Evolutionary conservation across 2,888 invertebrate species (phyloP).

Genomic region (Rambutsinella grinnellia): DNA sequence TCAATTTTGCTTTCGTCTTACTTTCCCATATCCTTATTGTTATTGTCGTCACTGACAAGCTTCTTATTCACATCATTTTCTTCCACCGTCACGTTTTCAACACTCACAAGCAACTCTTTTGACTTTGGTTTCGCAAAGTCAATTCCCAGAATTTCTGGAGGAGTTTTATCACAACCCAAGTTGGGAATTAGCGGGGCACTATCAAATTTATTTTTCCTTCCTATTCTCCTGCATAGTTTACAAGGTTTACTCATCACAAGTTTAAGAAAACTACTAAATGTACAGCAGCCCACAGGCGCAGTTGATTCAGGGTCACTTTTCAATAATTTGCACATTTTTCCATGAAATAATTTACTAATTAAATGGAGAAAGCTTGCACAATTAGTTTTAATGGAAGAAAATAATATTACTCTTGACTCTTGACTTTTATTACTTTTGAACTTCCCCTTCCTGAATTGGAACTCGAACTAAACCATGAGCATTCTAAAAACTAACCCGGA

Average conservation of each 20-base stretch:
- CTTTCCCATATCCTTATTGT: background rate
- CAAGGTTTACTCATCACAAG: constrained; percentile 38
- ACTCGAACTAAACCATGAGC: no score
- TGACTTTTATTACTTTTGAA: no score
- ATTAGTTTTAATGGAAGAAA: no score
- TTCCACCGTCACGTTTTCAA: background rate
- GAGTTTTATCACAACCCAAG: background rate
- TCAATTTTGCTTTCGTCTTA: background rate
- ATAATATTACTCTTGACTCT: no score
- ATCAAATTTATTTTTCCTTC: constrained; percentile 11
- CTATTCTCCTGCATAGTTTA: constrained; percentile 18
- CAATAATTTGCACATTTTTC: constrained; percentile 46
- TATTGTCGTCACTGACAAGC: background rate
- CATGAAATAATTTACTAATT: constrained; percentile 1
- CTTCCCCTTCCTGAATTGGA: no score
- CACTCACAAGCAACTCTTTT: background rate
- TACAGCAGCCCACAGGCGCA: no score
- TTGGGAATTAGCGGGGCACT: constrained; percentile 29
- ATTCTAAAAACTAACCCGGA: no score
- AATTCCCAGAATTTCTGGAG: background rate
- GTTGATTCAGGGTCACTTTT: no score
- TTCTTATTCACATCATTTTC: background rate
- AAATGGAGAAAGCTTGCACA: no score
- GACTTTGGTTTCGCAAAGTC: background rate
- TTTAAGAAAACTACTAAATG: no score